phyloP scores from a whole-genome alignment of 2,113 vertebrate genomes.

The Eurypyga helias region DNA sequence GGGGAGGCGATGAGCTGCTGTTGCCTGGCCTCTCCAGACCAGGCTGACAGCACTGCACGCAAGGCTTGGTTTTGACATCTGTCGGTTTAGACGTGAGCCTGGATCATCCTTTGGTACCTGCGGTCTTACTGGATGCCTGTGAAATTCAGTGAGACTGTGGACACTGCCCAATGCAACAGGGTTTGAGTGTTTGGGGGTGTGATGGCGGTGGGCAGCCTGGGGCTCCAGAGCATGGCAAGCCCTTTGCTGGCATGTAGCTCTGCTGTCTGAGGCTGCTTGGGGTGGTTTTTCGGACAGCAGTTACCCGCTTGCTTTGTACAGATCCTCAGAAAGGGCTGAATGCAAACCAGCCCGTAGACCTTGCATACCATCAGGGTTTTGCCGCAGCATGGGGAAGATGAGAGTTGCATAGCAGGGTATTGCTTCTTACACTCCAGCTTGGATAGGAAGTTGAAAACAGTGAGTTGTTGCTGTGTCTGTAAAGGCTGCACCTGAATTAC shows the following conservation, averaged over 20 bases:
- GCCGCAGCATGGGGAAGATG: background rate
- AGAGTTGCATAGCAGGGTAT: background rate
- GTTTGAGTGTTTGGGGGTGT: background rate
- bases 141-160: accelerated
- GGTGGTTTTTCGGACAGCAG: background rate
- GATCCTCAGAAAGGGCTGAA: background rate
- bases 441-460: background rate
- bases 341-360: background rate
- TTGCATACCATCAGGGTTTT: background rate
- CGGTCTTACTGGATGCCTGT: background rate
- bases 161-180: background rate
- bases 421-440: background rate
- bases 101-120: background rate
- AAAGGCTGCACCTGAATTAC: background rate
- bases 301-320: too few species aligned
- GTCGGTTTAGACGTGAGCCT: background rate
- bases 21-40: background rate
- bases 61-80: background rate
- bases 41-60: background rate
- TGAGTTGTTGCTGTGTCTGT: background rate
- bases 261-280: background rate
- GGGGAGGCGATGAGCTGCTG: background rate
- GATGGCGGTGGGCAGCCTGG: accelerated
- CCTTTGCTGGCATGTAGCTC: background rate
- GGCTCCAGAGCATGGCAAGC: background rate